Base-by-base conservation (phyloP, 1,140 invertebrate genomes). In the Drosophila tropicalis region DNA sequence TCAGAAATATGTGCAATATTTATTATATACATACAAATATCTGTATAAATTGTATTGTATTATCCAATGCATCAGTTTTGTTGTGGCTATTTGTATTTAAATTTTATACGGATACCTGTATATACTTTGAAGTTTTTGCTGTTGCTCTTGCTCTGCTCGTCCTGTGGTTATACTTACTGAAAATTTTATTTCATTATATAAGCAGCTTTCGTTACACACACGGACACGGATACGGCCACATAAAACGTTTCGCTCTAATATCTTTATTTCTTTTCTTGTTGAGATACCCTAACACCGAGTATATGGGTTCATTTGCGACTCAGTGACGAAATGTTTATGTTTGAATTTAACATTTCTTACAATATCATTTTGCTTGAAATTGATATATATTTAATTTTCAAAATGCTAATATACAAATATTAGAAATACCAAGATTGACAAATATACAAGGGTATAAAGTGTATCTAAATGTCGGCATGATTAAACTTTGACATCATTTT, bases 171-270 rank as follows among this genome's bases (percentile, higher is more conserved):
- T 12, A 32, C 34, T 22, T 51, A 39, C 36, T 67, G 40, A 55
- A 65, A 67, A 63, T 78, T 70, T 68, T 74, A 62, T 85, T 78
- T 70, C 57, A 67, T 86, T 74, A 75, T 29, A 15, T 72, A 86
- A 86, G 70, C 69, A 29, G 79, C 70, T 86, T 85, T 76, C 66
- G 17, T 65, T 56, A 36, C 15, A 36, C 56, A 58, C 32, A 51
- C 44, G 44, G 17, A 15, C 44, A 47, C 44, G 44, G 2, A 6
- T 15, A 44, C 41, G 41, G 41, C 15, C 15, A 17, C 44, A 47
- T 47, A 47, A 47, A 47, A 47, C 15, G 44, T 17, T 51, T 19
- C 44, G 17, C 17, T 22, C 44, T 51, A 51, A 51, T 22, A 51
- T 51, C 44, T 22, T 29, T 51, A 10, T 19, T 12, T 19, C n/a